phyloP scores from a whole-genome alignment of 2,113 vertebrate genomes.

The Panthera tigris region DNA sequence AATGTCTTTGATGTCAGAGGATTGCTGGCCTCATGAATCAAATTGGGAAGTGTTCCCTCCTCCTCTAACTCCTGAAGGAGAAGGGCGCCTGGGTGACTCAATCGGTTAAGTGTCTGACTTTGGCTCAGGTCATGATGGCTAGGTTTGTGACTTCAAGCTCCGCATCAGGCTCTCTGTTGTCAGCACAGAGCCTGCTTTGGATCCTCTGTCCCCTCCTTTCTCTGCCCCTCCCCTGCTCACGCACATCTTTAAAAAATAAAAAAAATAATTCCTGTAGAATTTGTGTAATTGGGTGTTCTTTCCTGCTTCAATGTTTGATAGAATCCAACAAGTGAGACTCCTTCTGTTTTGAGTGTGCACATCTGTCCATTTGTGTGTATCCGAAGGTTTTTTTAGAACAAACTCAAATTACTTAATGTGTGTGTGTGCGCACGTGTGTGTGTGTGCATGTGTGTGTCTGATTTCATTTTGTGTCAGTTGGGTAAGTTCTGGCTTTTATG shows the following conservation, averaged over 20 bases:
- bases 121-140: too few relatives aligned
- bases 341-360: background rate
- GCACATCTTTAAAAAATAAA: too few relatives aligned
- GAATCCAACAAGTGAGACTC: background rate
- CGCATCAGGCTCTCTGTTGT: too few relatives aligned
- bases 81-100: too few relatives aligned
- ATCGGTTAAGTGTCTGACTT: too few relatives aligned
- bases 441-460: background rate
- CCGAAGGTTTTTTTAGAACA: background rate
- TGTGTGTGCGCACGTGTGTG: too few relatives aligned
- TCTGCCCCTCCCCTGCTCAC: too few relatives aligned
- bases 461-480: background rate
- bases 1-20: background rate
- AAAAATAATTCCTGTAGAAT: background rate
- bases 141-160: too few relatives aligned
- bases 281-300: background rate
- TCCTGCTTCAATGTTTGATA: background rate
- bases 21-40: background rate
- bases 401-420: background rate
- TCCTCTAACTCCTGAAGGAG: background rate
- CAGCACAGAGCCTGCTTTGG: too few relatives aligned
- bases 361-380: rapidly evolving
- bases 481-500: background rate
- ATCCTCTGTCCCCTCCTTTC: too few relatives aligned
- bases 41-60: background rate